phyloP scores from a whole-genome alignment of 2,888 invertebrate species.

The Drosophila melanosoma region DNA sequence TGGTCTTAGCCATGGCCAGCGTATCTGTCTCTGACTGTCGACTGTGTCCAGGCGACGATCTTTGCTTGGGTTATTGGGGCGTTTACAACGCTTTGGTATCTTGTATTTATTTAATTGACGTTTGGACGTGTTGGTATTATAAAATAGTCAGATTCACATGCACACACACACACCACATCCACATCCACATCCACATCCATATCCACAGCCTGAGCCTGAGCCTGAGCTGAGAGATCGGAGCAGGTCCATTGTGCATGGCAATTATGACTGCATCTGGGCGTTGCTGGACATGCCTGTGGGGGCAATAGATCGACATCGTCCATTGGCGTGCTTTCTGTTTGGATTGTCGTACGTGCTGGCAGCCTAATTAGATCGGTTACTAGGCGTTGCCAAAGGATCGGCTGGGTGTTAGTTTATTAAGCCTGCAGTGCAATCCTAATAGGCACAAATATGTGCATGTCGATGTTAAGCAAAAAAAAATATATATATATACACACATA shows the following conservation, averaged over 20 bases:
- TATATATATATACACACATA: conserved; percentile 4
- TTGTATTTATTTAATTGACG: conserved; percentile 81
- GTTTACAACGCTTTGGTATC: conserved; percentile 80
- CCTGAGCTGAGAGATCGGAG: conserved; percentile 9
- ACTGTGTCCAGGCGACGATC: conserved; percentile 34
- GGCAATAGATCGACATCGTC: conserved; percentile 70
- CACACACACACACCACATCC: background rate
- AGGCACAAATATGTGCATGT: conserved; percentile 61
- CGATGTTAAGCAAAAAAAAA: conserved; percentile 14
- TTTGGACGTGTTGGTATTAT: conserved; percentile 79
- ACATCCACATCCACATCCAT: background rate
- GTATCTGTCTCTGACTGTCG: conserved; percentile 3
- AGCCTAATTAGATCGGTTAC: conserved; percentile 67
- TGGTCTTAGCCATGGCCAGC: background rate
- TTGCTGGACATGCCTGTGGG: conserved; percentile 77
- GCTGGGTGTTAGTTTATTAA: conserved; percentile 78
- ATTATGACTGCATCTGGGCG: conserved; percentile 76
- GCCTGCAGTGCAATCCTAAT: conserved; percentile 59
- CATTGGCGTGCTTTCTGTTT: conserved; percentile 68
- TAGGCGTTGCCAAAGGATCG: conserved; percentile 48
- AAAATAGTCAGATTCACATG: conserved; percentile 62
- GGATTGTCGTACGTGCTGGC: conserved; percentile 75
- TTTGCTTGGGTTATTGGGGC: conserved; percentile 58
- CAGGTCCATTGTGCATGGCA: conserved; percentile 49
- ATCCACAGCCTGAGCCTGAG: conserved; percentile 4